phyloP scores from a whole-genome alignment of 2,113 vertebrate species.

The Melanerpes formicivorus region DNA sequence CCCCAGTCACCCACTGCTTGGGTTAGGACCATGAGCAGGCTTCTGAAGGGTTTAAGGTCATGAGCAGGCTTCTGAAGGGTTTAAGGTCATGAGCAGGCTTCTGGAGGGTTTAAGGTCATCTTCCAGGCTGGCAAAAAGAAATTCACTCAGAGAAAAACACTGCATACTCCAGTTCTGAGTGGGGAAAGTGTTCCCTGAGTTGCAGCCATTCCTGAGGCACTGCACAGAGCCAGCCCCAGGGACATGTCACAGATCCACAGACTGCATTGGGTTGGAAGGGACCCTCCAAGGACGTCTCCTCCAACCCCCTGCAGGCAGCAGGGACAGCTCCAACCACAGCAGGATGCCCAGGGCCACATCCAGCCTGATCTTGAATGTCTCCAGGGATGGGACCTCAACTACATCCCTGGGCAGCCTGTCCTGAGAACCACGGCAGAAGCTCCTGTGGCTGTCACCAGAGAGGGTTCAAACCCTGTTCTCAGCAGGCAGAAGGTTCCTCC shows the following conservation, averaged over 20 bases:
- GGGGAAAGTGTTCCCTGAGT: background rate
- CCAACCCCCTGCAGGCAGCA: too few species aligned
- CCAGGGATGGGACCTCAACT: too few species aligned
- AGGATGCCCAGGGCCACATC: too few species aligned
- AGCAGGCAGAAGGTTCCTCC: background rate
- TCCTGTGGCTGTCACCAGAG: rapidly evolving
- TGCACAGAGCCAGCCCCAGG: background rate
- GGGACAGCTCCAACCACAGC: too few species aligned
- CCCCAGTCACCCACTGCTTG: rapidly evolving
- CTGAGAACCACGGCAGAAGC: background rate
- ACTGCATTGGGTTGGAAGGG: too few species aligned
- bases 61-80: background rate
- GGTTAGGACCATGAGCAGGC: background rate
- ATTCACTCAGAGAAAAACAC: rapidly evolving
- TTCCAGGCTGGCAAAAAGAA: background rate
- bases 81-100: background rate
- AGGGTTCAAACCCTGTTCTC: background rate
- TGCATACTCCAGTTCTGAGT: rapidly evolving
- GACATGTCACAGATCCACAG: too few species aligned
- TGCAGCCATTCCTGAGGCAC: background rate
- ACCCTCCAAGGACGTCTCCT: too few species aligned
- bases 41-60: too few species aligned
- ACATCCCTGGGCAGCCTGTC: too few species aligned
- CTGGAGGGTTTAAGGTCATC: background rate
- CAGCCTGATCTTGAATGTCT: too few species aligned